These are phyloP conservation scores for Noctua fimbriata DNA, from an alignment of 2,888 invertebrate species.

Conservation along the genomic window DNA sequence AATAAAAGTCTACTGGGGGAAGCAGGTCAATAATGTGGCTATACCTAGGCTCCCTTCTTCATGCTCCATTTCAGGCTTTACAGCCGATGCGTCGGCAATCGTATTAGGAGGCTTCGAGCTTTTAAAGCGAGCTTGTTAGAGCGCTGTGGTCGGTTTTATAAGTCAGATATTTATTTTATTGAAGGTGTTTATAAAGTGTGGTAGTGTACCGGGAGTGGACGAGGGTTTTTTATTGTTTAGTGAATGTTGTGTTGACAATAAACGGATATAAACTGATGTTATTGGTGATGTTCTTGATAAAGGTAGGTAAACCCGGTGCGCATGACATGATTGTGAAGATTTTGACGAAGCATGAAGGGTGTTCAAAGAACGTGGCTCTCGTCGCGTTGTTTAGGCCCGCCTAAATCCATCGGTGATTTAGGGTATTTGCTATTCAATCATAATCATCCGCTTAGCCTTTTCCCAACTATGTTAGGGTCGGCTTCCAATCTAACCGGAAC, in stretches of 20 bases:
- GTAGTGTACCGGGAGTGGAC: not conserved
- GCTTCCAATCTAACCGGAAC: too few species aligned
- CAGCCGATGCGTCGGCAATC: conserved; percentile 56
- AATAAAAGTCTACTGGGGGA: conserved; percentile 42
- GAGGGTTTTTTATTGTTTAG: not conserved
- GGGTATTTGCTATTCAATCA: not conserved
- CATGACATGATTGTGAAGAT: not conserved
- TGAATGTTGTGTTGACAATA: conserved; percentile 20
- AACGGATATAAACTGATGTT: conserved; percentile 36
- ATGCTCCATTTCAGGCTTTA: conserved; percentile 59
- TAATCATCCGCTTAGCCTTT: not conserved
- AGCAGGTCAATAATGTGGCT: conserved; percentile 34
- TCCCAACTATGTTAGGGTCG: too few species aligned
- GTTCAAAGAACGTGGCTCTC: not conserved
- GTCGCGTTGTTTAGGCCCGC: not conserved
- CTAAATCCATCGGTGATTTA: not conserved
- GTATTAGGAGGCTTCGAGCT: conserved; percentile 46
- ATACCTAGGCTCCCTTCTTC: conserved; percentile 48
- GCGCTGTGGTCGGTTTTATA: conserved; percentile 14
- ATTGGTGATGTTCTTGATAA: conserved; percentile 48
- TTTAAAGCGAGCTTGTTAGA: conserved; percentile 21
- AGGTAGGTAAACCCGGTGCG: conserved; percentile 13
- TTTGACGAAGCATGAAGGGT: not conserved
- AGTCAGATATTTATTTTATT: conserved; percentile 31
- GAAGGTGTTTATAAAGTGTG: conserved; percentile 31